phyloP scores from a whole-genome alignment of 2,113 vertebrate genomes.

The Diadophis punctatus region DNA sequence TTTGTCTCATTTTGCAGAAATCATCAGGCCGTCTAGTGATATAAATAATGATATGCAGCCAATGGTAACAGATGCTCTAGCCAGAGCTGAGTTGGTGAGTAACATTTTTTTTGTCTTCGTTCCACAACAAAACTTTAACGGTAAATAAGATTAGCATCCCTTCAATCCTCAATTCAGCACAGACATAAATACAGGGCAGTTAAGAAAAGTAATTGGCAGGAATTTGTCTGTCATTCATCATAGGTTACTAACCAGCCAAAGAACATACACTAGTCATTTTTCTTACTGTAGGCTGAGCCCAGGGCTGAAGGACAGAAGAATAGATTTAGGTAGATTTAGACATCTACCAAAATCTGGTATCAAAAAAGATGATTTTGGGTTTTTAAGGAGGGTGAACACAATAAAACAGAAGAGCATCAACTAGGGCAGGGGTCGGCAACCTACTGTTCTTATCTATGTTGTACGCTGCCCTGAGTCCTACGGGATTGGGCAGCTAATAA shows the following conservation, averaged over 20 bases:
- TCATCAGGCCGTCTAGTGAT: slow-evolving; percentile 24
- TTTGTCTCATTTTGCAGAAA: slow-evolving; percentile 39
- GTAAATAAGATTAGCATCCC: background rate
- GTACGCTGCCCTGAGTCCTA: no score
- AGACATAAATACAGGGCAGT: background rate
- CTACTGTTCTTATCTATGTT: no score
- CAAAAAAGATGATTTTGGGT: background rate
- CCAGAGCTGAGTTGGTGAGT: slow-evolving; percentile 55
- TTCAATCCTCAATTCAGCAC: background rate
- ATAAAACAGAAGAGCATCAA: background rate
- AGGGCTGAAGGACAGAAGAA: background rate
- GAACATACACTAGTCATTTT: background rate
- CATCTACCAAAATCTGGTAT: background rate
- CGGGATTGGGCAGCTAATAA: no score
- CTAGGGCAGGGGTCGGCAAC: no score
- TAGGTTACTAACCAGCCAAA: background rate
- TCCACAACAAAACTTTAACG: background rate
- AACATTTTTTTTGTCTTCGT: background rate
- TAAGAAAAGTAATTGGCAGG: background rate
- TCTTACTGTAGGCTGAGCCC: background rate
- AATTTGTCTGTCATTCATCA: background rate
- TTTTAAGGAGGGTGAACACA: background rate
- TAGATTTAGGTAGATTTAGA: background rate
- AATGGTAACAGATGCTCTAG: slow-evolving; percentile 37
- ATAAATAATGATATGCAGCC: slow-evolving; percentile 49